Base-by-base conservation (phyloP, 2,888 invertebrate genomes). In the Lampropteryx suffumata region DNA sequence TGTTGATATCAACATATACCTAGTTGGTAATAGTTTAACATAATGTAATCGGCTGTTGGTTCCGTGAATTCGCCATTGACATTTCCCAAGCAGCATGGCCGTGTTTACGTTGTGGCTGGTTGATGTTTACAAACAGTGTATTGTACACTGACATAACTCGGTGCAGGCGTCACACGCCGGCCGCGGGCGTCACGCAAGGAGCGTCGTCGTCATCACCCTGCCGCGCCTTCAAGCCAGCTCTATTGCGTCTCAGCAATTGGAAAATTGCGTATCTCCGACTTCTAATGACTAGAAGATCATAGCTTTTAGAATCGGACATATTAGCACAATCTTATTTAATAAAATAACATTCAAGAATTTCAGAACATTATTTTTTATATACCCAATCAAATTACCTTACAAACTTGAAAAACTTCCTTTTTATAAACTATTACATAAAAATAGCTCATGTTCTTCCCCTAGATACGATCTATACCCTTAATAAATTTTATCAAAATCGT, bases 91-190 rank as follows among this genome's bases (percentile, higher is more conserved):
- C 81, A 78, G 67, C 82, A 77, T 82, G 82, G 76, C 65, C 57
- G 62, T 85, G 83, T 87, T 87, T 88, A 86, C 84, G 79, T 76
- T 71, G 67, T 70, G 68, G 71, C 64, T 61, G 69, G 68, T 64
- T 65, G 59, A 61, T 88, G 86, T 87, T 89, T 89, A 85, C 85
- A 84, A 89, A 89, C 86, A 89, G 71, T 76, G 75, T 76, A 79
- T 80, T 84, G 83, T 87, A 82, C 83, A 72, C 76, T 79, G 77
- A 78, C 76, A 79, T 74, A 71, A 76, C 73, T 64, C 64, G 65
- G 62, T 73, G 78, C 78, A 74, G 58, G 70, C 76, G 75, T 73
- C 76, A 76, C 57, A 53, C 72, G 69, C 67, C 73, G 64, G 51
- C 26, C 51, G 39, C 55, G 41, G 68, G 60, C 24, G 24, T 24